Conservation (phyloP, 2,113 vertebrate species). For the Anoplopoma fimbria region DNA sequence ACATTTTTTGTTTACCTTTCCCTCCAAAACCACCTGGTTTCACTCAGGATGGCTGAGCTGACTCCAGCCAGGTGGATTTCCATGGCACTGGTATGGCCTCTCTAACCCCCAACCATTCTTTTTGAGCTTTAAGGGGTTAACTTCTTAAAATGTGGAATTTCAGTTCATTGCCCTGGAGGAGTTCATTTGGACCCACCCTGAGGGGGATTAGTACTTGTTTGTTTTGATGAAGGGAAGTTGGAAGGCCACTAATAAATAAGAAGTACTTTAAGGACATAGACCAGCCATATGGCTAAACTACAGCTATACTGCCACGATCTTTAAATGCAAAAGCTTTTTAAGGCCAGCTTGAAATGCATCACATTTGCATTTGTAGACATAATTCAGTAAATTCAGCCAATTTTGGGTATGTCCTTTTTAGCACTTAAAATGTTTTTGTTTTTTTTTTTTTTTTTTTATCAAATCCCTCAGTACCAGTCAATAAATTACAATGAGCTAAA, state of each 20-base stretch:
- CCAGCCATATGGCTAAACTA: no score
- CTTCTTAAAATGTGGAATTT: conserved; percentile 29
- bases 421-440: neutral
- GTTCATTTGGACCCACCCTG: neutral
- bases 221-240: neutral
- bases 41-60: conserved; percentile 32
- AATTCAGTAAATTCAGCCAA: neutral
- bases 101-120: conserved; percentile 32
- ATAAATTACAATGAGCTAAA: no score
- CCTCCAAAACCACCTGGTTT: conserved; percentile 42
- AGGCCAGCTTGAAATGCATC: neutral
- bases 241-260: neutral
- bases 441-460: no score
- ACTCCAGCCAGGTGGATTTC: conserved; percentile 27
- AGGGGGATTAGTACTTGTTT: neutral
- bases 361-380: neutral
- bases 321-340: neutral
- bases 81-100: neutral
- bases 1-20: conserved; percentile 40
- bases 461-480: no score
- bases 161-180: neutral
- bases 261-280: neutral
- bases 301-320: neutral
- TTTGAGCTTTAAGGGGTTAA: conserved; percentile 35
- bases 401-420: neutral